Conservation (phyloP, 2,797 vertebrate species). For the Sebastes minor region DNA sequence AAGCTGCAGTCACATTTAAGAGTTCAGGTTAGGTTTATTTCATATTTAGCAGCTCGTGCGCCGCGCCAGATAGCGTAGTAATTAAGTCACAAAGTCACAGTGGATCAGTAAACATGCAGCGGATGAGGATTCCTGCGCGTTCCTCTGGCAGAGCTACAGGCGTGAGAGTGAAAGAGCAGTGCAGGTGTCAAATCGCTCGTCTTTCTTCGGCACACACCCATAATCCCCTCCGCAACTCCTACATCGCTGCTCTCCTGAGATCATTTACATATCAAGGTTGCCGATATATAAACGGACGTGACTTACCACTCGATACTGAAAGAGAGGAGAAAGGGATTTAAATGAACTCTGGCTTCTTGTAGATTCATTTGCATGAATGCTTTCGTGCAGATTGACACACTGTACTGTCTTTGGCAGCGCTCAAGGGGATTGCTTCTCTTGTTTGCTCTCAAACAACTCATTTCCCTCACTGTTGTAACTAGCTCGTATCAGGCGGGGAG, state of each 20-base stretch:
- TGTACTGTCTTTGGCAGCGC: neutral
- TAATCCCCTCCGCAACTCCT: neutral
- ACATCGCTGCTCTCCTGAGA: conserved; percentile 7
- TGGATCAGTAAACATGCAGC: conserved; percentile 39
- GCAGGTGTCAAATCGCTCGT: conserved; percentile 38
- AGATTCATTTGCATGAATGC: conserved; percentile 62
- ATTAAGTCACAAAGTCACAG: conserved; percentile 40
- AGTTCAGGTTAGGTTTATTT: conserved; percentile 8
- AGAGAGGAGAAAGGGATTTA: conserved; percentile 31
- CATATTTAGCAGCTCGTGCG: conserved; percentile 4
- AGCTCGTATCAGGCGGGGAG: neutral
- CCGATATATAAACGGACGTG: conserved; percentile 28
- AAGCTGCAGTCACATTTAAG: conserved; percentile 4
- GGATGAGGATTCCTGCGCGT: conserved; percentile 8
- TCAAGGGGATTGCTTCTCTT: conserved; percentile 1
- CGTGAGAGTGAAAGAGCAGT: conserved; percentile 17
- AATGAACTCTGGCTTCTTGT: conserved; percentile 42
- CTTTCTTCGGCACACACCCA: conserved; percentile 30
- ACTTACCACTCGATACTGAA: conserved; percentile 21
- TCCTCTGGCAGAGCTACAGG: conserved; percentile 11
- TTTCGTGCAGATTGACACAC: conserved; percentile 18
- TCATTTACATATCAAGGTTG: conserved; percentile 55
- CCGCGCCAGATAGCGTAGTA: conserved; percentile 18
- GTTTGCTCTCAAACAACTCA: conserved; percentile 29
- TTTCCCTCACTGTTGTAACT: conserved; percentile 12